phyloP scores from a whole-genome alignment of 1,140 invertebrate genomes.

The Nephotettix cincticeps region DNA sequence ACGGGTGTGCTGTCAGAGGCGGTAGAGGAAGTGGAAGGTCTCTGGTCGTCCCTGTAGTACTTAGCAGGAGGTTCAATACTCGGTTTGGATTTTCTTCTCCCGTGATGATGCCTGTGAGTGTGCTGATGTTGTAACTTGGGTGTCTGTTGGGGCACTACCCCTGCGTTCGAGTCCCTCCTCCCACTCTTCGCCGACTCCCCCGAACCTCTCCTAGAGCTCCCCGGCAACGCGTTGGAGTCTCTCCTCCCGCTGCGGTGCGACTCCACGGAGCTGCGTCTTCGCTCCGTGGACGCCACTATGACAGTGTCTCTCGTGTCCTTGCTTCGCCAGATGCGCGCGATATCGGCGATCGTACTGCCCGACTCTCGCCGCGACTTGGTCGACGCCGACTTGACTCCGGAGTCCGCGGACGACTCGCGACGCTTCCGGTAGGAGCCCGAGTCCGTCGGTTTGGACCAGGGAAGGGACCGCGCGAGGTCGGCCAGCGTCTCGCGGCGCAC shows the following conservation, averaged over 20 bases:
- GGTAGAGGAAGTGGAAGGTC: conserved; percentile 77
- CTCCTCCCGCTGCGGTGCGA: conserved; percentile 42
- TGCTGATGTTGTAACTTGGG: conserved; percentile 52
- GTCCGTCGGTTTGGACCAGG: conserved; percentile 60
- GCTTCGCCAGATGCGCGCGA: conserved; percentile 65
- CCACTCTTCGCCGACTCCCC: conserved; percentile 61
- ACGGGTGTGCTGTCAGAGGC: conserved; percentile 55
- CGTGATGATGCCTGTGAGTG: conserved; percentile 50
- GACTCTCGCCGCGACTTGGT: conserved; percentile 68
- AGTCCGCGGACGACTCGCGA: conserved; percentile 78
- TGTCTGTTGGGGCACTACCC: conserved; percentile 56
- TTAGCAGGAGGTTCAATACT: conserved; percentile 44
- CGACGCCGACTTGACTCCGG: conserved; percentile 74
- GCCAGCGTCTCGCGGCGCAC: conserved; percentile 80
- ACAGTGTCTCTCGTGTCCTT: conserved; percentile 55
- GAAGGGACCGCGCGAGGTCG: conserved; percentile 70
- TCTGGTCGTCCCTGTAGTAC: conserved; percentile 61
- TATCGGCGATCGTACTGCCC: conserved; percentile 62
- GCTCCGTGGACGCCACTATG: conserved; percentile 43
- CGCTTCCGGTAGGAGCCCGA: conserved; percentile 56
- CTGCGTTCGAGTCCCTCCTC: conserved; percentile 60
- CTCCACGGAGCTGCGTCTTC: conserved; percentile 46
- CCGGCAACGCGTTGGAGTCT: conserved; percentile 34
- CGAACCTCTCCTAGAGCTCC: conserved; percentile 55
- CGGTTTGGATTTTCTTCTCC: conserved; percentile 65